These are phyloP conservation scores for Urophycis tenuis DNA, from an alignment of 2,797 vertebrate species.

Conservation along the genomic window DNA sequence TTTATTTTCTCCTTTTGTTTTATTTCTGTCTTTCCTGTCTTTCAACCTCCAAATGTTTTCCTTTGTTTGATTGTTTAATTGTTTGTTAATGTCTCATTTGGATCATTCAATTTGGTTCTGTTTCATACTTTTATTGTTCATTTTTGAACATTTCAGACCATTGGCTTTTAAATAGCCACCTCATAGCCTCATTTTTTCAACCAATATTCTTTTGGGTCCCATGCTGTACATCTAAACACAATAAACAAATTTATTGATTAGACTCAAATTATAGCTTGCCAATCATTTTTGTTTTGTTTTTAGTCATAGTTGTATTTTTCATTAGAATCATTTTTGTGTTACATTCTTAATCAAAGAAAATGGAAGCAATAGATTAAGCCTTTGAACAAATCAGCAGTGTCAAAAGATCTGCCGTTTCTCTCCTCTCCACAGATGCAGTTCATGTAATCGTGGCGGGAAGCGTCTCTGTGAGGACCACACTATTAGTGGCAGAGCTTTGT, in stretches of 20 bases:
- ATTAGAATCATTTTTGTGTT: not conserved
- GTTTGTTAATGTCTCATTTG: not conserved
- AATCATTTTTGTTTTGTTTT: not conserved
- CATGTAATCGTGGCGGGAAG: constrained; percentile 86
- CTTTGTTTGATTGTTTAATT: not conserved
- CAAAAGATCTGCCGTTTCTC: constrained; percentile 1
- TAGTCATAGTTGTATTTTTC: not conserved
- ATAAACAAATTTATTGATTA: not conserved
- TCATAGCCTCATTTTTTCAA: not conserved
- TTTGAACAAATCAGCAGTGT: not conserved
- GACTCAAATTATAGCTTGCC: not conserved
- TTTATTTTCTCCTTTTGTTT: constrained; percentile 16
- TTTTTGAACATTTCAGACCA: not conserved
- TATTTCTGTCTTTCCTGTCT: not conserved
- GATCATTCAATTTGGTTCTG: not conserved
- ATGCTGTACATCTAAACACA: not conserved
- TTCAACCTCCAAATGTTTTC: not conserved
- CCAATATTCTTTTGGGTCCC: not conserved
- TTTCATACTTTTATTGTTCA: not conserved
- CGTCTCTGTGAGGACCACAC: constrained; percentile 77
- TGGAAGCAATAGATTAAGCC: not conserved
- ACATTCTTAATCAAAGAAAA: not conserved
- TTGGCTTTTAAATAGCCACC: not conserved
- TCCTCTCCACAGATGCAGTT: constrained; percentile 88
- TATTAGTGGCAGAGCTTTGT: constrained; percentile 78